Evolutionary conservation across 2,113 vertebrate genomes (phyloP).

Genomic region (Sturnira hondurensis): DNA sequence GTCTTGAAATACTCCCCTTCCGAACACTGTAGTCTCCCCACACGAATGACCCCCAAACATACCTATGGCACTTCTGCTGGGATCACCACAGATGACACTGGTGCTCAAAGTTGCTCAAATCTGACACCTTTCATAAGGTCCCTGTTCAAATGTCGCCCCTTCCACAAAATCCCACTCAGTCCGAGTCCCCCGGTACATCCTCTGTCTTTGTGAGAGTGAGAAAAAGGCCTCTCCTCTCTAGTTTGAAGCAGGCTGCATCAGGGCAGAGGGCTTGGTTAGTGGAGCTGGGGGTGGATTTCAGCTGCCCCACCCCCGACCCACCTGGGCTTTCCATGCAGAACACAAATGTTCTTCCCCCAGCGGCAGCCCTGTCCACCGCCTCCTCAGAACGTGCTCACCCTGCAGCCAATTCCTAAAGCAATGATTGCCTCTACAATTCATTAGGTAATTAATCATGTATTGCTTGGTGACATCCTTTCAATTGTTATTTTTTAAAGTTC

Average conservation of each 20-base stretch:
- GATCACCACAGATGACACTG: not conserved
- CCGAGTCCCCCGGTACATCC: not conserved
- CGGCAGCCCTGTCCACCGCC: rapidly evolving
- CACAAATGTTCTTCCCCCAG: not conserved
- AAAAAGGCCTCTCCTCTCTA: not conserved
- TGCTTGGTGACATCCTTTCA: not conserved
- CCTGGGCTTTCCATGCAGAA: not conserved
- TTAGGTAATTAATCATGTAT: not conserved
- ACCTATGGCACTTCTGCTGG: not conserved
- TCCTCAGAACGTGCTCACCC: not conserved
- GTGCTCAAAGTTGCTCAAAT: not conserved
- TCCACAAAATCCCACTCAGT: not conserved
- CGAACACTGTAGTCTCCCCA: not conserved
- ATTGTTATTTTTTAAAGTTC: not conserved
- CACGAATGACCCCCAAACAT: not conserved
- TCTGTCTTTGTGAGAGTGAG: not conserved
- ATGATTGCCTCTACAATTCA: not conserved
- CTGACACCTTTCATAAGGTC: not conserved
- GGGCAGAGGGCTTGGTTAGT: not conserved
- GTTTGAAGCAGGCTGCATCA: not conserved
- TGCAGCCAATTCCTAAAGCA: not conserved
- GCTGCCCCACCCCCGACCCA: rapidly evolving
- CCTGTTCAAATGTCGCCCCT: not conserved
- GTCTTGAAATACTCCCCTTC: not conserved
- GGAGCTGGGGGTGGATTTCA: not conserved